phyloP scores from a whole-genome alignment of 2,797 vertebrate genomes.

The Pempheris klunzingeri region DNA sequence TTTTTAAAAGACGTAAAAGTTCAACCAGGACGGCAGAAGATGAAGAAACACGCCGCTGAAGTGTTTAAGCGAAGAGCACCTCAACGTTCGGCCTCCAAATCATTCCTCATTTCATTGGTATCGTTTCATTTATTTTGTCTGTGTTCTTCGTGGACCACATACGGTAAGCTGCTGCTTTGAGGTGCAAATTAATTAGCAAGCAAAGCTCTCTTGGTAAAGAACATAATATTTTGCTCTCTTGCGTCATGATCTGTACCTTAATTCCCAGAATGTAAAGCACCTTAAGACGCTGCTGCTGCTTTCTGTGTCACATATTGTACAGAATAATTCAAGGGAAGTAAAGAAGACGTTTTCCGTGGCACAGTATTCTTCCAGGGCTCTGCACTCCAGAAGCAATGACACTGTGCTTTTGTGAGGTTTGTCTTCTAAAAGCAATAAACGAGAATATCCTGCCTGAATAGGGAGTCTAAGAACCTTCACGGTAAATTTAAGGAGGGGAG shows the following conservation, averaged over 20 bases:
- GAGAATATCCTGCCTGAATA: constrained; percentile 93
- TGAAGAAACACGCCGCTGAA: neutral
- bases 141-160: neutral
- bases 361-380: constrained; percentile 53
- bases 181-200: constrained; percentile 43
- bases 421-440: constrained; percentile 86
- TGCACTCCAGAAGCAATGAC: constrained; percentile 71
- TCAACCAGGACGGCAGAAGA: neutral
- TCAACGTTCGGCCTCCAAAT: neutral
- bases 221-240: constrained; percentile 23
- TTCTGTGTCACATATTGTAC: constrained; percentile 42
- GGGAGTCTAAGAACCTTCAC: constrained; percentile 95
- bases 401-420: constrained; percentile 78
- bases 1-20: neutral
- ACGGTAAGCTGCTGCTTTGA: constrained; percentile 10
- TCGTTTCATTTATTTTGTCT: neutral
- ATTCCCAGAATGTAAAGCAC: constrained; percentile 43
- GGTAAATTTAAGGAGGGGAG: constrained; percentile 89
- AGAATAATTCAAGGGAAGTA: constrained; percentile 38
- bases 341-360: constrained; percentile 33
- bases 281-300: constrained; percentile 46
- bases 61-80: too few species aligned
- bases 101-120: too few species aligned
- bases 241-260: constrained; percentile 10
- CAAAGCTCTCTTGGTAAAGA: constrained; percentile 1